Evolutionary conservation across 1,140 invertebrate genomes (phyloP), one percentile per base, ranked within the genome.

Genomic region (Drosophila punjabiensis): DNA sequence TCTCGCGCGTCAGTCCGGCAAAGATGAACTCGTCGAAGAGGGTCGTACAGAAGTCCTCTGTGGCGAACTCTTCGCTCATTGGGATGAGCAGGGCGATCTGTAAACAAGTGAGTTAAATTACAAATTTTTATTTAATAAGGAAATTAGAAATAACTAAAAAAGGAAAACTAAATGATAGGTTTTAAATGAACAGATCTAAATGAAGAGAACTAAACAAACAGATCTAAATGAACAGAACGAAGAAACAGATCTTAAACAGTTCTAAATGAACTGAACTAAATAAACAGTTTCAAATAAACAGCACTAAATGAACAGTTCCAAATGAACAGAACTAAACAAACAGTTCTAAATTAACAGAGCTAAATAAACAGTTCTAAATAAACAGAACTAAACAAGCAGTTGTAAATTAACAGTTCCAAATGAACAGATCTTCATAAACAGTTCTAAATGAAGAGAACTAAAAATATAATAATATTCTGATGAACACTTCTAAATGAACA

Each of bases 1-100:
- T 99, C 91, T 99, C 98, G 69, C 96, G 95, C 8, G 95, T 95
- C 39, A 99, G 94, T 0, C 97, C 97, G 50, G 98, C 97, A 93
- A 98, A 97, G 79, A 99, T 97, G 92, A 99, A 99, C 93, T 99
- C 98, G 94, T 99, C 98, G 94, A 99, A 99, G 18, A 99, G 95
- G 1, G 98, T 97, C 2, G 97, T 98, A 94, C 98, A 99, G 91
- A 99, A 99, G 77, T 99, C 98, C 94, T 99, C 98, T 7, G 97
- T 96, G 73, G 96, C 94, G 93, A 99, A 99, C 93, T 99, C 98
- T 79, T 99, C 98, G 4, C 96, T 95, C 94, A 99, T 96, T 55
- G 97, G 96, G 79, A 99, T 97, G 1, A 99, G 94, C 43, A 97
- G 93, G 3, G 97, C 96, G n/a, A 99, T 95, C 95, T 96, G 76